Evolutionary conservation across 2,797 vertebrate species (phyloP), one percentile per base, ranked within the genome.

Genomic region (Luscinia luscinia): DNA sequence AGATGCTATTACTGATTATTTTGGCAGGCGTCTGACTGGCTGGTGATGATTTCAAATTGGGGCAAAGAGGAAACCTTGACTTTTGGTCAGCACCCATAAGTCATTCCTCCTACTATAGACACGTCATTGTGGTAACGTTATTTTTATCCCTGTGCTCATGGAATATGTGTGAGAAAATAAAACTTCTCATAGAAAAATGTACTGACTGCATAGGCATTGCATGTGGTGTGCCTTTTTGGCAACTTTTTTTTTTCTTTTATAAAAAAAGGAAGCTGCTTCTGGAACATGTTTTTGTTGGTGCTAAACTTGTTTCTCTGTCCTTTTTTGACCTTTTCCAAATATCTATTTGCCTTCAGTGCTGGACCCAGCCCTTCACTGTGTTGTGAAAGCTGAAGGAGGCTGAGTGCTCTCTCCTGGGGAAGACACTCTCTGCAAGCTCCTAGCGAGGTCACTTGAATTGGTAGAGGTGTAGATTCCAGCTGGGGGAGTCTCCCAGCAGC

Each of bases 261-360:
- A 21, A 21, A n/a, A 62, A 59, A 36, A 41, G 15, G 15, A 59
- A 52, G 12, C 38, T 84, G 27, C 52, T 90, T 76, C 81, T 89
- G 87, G 59, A 91, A 45, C 24, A 24, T 84, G 22, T 69, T 80
- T 69, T 91, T 28, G 18, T 77, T 77, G 81, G 54, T 76, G 73
- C 51, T 93, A 72, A 85, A 84, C 89, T 87, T 84, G 82, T 83
- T 92, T 73, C 86, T 86, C 52, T 95, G 93, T 96, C 93, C 93
- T 97, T 96, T 89, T 72, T 69, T 97, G 94, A 95, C 95, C 90
- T 92, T 95, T 79, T 48, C 87, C 63, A 74, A 84, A 85, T 69
- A 87, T 86, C 87, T 87, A 43, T 81, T 89, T 87, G 82, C 69
- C 77, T 80, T 92, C 26, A 28, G 45, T 64, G 48, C 51, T 69